Evolutionary conservation across 2,113 vertebrate species (phyloP), one percentile per base, ranked within the genome.

Genomic region (Rhinolophus sinicus): DNA sequence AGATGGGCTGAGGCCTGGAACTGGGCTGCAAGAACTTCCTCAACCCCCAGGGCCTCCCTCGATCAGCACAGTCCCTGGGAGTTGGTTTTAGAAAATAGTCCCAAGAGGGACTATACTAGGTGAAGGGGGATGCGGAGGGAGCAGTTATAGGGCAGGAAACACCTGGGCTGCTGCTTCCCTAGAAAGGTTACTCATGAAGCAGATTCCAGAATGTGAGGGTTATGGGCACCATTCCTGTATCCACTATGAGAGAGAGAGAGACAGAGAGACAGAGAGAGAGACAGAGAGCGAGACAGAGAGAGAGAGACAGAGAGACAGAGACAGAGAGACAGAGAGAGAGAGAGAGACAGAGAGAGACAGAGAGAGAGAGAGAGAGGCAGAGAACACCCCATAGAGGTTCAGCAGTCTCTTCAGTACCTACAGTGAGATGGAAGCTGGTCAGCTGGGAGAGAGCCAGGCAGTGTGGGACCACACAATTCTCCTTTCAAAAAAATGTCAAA

Each of bases 121-220:
- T 92, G 93, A 96, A 44, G 56, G 47, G 47, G 62, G 50, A 6
- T 4, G 15, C 2, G 14, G 47, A 26, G 65, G 52, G 52, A 38
- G 69, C 90, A n/a, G 38, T 54, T 8, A 8, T 0, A 26, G 67
- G 86, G 50, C 93, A 88, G 98, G 98, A 97, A 97, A 92, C 97
- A 95, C 91, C 97, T 96, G 97, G 70, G 56, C 90, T 60, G 80
- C 88, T 8, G 88, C 86, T 93, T 96, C 84, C 76, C 60, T 11
- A 11, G 75, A 72, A 78, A 90, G 69, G 62, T 67, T 28, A 44
- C 84, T 86, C 80, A 15, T 0, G 76, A 30, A 64, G 93, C 75
- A 35, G 58, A 44, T 47, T 89, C 54, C 92, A 69, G 97, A 97
- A 97, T 82, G 88, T 60, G 70, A 88, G 82, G 67, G n/a, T 16